phyloP scores from a whole-genome alignment of 1,140 invertebrate genomes.

The Yoshiicerus persimilis region DNA sequence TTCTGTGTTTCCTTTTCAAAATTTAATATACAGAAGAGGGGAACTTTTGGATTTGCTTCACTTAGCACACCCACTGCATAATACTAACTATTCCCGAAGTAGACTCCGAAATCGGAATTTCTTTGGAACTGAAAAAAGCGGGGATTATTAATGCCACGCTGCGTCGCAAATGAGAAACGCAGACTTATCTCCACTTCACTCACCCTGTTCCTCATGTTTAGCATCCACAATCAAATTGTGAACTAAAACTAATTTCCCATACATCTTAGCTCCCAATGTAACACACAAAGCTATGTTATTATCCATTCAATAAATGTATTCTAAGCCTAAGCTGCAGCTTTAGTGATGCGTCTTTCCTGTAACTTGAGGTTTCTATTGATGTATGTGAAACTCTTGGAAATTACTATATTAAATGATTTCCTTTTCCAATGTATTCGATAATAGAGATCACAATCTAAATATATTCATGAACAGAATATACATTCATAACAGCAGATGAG shows the following conservation, averaged over 20 bases:
- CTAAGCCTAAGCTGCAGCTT: not conserved
- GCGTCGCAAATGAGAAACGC: conserved; percentile 3
- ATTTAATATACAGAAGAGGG: not conserved
- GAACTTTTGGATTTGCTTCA: too few species aligned
- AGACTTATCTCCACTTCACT: not conserved
- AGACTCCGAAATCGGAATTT: not conserved
- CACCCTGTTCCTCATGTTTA: not conserved
- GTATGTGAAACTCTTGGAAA: not conserved
- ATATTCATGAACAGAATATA: not conserved
- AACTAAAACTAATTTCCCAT: not conserved
- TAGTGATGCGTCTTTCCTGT: not conserved
- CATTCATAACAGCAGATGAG: not conserved
- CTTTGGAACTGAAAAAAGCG: not conserved
- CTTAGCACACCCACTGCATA: not conserved
- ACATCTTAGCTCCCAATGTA: not conserved
- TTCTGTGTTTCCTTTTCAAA: not conserved
- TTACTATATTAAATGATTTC: not conserved
- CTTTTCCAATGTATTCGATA: not conserved
- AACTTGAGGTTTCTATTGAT: not conserved
- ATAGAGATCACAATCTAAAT: not conserved
- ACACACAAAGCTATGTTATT: not conserved
- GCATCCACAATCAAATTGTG: not conserved
- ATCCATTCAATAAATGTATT: not conserved
- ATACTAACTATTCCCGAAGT: too few species aligned
- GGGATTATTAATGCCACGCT: not conserved